Base-by-base conservation (phyloP, 2,113 vertebrate species). In the Brachyhypopomus gauderio region DNA sequence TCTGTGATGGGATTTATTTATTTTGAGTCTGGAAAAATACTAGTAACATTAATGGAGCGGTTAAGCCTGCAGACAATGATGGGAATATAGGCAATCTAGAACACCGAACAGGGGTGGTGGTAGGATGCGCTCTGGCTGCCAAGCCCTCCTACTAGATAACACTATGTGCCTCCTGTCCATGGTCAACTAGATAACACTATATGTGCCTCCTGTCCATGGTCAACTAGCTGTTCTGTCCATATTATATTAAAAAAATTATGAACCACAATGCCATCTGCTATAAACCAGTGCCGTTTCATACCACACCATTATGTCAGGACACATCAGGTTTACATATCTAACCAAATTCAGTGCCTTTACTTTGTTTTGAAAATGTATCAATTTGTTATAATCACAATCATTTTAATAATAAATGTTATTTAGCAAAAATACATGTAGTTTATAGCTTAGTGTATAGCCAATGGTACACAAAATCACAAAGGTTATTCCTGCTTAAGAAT, bases 61-160 rank as follows among this genome's bases (percentile, higher is more conserved):
- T 34, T 63, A 69, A 17, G 30, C 52, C 73, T 55, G 45, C 34
- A 71, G 20, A 41, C 19, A 7, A n/a, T n/a, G 66, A 52, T 70
- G 64, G 64, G 5, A 8, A 67, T 3, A n/a, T 20, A 16, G 66
- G 34, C 34, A 12, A 2, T 41, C 22, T 77, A 75, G 89, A 94
- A 93, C 91, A 92, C 89, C 36, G 56, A 94, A 89, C 93, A 93
- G 93, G 85, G 93, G 85, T 85, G 78, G 88, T 87, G 88, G 90
- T 89, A 91, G 78, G 90, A 80, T 91, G 84, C 41, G 1, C 81
- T 89, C 80, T 86, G 91, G 89, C 87, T 85, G 84, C 85, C 90
- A 92, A 90, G 89, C 88, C 91, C 90, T 79, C 69, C 78, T 67
- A 48, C n/a, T 41, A 90, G 92, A 93, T 93, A 92, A 94, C 62